Evolutionary conservation across 2,797 vertebrate genomes (phyloP).

Genomic region (Jordanella pulchra): DNA sequence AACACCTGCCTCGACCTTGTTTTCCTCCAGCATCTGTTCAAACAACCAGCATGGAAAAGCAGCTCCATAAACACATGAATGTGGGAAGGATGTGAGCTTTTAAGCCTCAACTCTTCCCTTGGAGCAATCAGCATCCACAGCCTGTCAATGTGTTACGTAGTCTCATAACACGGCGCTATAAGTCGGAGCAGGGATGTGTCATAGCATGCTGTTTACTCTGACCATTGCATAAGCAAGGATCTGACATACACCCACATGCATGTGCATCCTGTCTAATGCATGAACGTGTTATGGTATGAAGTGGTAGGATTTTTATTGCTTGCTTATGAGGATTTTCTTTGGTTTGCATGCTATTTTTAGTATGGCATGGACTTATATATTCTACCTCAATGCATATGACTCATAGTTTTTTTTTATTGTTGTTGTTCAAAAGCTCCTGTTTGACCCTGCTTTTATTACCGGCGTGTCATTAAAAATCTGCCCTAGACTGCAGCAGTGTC

Average conservation of each 20-base stretch:
- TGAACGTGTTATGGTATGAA: neutral
- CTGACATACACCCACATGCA: conserved; percentile 17
- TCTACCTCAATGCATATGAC: neutral
- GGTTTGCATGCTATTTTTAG: conserved; percentile 35
- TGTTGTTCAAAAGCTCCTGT: conserved; percentile 32
- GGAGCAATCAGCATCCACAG: conserved; percentile 24
- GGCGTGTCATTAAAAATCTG: conserved; percentile 67
- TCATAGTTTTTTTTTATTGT: conserved; percentile 1
- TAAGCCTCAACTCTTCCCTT: conserved; percentile 5
- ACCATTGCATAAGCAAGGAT: conserved; percentile 59
- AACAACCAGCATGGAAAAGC: conserved; percentile 44
- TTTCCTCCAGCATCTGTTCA: conserved; percentile 61
- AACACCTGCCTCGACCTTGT: conserved; percentile 57
- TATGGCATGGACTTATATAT: neutral
- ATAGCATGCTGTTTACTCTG: conserved; percentile 63
- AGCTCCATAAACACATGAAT: conserved; percentile 30
- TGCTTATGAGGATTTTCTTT: neutral
- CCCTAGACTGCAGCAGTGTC: conserved; percentile 83
- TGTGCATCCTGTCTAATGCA: conserved; percentile 35
- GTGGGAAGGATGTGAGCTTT: conserved; percentile 9
- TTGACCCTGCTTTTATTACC: conserved; percentile 40
- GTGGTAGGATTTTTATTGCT: neutral
- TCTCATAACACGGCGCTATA: conserved; percentile 50
- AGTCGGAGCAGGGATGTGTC: conserved; percentile 60
- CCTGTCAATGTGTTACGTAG: conserved; percentile 58